Evolutionary conservation across 2,888 invertebrate genomes (phyloP).

Genomic region (Drosophila mulleri): DNA sequence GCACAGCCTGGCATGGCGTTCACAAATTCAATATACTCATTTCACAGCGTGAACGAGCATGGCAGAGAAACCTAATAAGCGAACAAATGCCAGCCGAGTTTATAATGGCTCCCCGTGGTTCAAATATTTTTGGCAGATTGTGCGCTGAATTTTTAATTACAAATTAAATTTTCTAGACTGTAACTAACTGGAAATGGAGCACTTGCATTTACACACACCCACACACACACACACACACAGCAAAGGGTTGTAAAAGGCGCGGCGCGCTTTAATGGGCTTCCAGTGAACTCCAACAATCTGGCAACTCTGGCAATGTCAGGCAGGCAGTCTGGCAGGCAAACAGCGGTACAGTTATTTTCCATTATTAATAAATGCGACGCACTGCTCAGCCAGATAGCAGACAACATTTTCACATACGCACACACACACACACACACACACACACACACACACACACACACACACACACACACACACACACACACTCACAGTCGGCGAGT

Average conservation of each 20-base stretch:
- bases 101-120: constrained; percentile 33
- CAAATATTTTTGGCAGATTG: constrained; percentile 54
- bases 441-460: constrained; percentile 1
- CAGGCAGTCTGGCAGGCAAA: background rate
- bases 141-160: constrained; percentile 74
- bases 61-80: constrained; percentile 38
- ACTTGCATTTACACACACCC: constrained; percentile 7
- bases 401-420: constrained; percentile 10
- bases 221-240: constrained; percentile 3
- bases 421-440: background rate
- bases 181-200: constrained; percentile 70
- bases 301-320: constrained; percentile 13
- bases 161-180: constrained; percentile 64
- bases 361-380: constrained; percentile 78
- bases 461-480: too few species aligned
- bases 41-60: background rate
- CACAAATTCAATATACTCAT: background rate
- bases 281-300: constrained; percentile 36
- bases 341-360: constrained; percentile 53
- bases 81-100: constrained; percentile 9
- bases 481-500: constrained; percentile 35
- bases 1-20: too few species aligned
- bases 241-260: background rate
- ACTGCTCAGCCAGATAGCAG: constrained; percentile 32
- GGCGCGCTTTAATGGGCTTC: constrained; percentile 11